Percentiles rank a stretch among this genome's conserved stretches.
Conservation (phyloP, 2,797 vertebrate genomes). For the Sebastolobus alascanus region DNA sequence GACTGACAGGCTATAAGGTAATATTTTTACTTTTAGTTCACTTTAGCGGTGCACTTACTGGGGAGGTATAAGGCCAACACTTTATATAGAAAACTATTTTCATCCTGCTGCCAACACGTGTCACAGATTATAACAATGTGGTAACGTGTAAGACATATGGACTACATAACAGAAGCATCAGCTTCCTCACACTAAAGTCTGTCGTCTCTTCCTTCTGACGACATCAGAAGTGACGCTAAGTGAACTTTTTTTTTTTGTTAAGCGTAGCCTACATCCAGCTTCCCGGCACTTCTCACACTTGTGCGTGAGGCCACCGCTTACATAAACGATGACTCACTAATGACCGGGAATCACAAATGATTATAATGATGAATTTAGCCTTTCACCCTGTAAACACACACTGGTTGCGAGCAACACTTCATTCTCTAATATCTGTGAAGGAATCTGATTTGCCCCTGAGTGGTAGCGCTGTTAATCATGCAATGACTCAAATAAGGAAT, state of each 20-base stretch:
- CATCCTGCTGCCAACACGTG: neutral
- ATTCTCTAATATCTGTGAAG: constrained; percentile 25
- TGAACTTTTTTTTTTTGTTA: constrained; percentile 27
- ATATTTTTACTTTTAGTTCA: neutral
- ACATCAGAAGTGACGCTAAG: constrained; percentile 46
- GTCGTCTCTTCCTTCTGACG: constrained; percentile 27
- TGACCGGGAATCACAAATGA: constrained; percentile 70
- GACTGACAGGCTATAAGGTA: neutral
- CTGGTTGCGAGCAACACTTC: constrained; percentile 42
- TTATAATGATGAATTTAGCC: constrained; percentile 74
- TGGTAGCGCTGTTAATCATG: constrained; percentile 15
- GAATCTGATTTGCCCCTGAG: constrained; percentile 32
- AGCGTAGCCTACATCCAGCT: constrained; percentile 20
- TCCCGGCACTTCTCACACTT: constrained; percentile 47
- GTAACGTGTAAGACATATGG: constrained; percentile 4
- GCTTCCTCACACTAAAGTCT: constrained; percentile 23
- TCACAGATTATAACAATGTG: neutral
- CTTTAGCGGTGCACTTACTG: neutral
- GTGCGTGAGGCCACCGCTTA: constrained; percentile 53
- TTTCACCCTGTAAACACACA: constrained; percentile 64
- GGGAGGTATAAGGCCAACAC: neutral
- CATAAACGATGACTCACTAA: constrained; percentile 76
- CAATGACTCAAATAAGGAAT: neutral
- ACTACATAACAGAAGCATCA: constrained; percentile 14
- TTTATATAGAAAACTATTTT: neutral